These are phyloP conservation scores for Deilephila elpenor DNA, from an alignment of 2,888 invertebrate genomes.

Conservation along the genomic window DNA sequence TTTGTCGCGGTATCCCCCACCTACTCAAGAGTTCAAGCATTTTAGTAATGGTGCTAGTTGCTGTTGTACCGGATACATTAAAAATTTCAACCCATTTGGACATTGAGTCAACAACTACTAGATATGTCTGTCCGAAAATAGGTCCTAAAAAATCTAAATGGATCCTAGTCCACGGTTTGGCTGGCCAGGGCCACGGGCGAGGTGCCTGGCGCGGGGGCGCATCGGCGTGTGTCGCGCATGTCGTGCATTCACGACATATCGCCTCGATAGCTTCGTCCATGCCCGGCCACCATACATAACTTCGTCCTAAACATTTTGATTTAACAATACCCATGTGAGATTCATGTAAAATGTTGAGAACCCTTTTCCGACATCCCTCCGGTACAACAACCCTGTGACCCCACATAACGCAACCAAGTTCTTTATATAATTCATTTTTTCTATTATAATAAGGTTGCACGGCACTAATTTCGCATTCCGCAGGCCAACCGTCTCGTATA, in stretches of 20 bases:
- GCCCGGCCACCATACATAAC: slow-evolving; percentile 39
- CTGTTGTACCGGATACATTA: slow-evolving; percentile 31
- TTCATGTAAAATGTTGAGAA: slow-evolving; percentile 32
- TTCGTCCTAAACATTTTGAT: slow-evolving; percentile 35
- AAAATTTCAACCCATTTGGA: slow-evolving; percentile 38
- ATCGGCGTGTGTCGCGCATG: slow-evolving; percentile 29
- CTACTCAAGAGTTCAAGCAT: background rate
- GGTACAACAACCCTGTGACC: slow-evolving; percentile 32
- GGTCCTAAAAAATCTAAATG: slow-evolving; percentile 41
- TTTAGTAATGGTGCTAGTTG: slow-evolving; percentile 11
- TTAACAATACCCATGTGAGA: slow-evolving; percentile 38
- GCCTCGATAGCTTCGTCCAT: slow-evolving; percentile 45
- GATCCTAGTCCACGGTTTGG: slow-evolving; percentile 32
- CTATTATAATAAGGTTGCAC: slow-evolving; percentile 40
- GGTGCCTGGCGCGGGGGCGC: slow-evolving; percentile 40
- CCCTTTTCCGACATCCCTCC: slow-evolving; percentile 13
- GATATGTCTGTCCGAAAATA: slow-evolving; percentile 31
- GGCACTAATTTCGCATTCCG: slow-evolving; percentile 17
- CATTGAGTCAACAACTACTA: slow-evolving; percentile 36
- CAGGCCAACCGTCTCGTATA: slow-evolving; percentile 41
- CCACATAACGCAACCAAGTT: slow-evolving; percentile 35
- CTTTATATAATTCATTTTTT: slow-evolving; percentile 38
- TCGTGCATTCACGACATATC: slow-evolving; percentile 26
- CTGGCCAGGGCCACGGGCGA: slow-evolving; percentile 31
- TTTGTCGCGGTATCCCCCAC: background rate